phyloP scores from a whole-genome alignment of 2,797 vertebrate genomes.

The Eurystomus glaucurus region DNA sequence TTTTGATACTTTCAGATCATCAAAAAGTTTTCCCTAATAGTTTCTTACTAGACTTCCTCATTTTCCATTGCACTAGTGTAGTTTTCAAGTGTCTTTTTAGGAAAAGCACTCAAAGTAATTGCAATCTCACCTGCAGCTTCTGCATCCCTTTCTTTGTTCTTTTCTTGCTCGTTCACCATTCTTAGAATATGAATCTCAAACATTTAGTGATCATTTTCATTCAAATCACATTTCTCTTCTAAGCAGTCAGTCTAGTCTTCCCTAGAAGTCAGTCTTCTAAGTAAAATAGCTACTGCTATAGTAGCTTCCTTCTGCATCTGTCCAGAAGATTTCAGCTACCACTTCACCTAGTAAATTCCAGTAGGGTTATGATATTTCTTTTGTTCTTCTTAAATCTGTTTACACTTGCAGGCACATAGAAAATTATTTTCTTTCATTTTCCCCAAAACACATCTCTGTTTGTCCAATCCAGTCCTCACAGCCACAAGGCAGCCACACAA shows the following conservation, averaged over 20 bases:
- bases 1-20: background rate
- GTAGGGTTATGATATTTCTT: background rate
- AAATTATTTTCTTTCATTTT: background rate
- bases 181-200: background rate
- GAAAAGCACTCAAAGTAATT: background rate
- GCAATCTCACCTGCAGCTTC: background rate
- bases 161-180: background rate
- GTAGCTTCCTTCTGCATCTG: background rate
- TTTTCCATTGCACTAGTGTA: background rate
- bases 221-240: background rate
- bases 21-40: background rate
- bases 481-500: background rate
- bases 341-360: background rate
- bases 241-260: background rate
- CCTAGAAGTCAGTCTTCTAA: background rate
- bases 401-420: background rate
- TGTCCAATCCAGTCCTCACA: background rate
- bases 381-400: background rate
- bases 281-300: background rate
- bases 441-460: background rate
- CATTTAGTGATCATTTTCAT: background rate
- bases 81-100: background rate
- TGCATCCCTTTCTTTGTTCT: background rate
- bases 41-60: background rate
- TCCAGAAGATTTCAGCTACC: background rate